phyloP scores from a whole-genome alignment of 1,140 invertebrate species.

The fruit fly (Drosophila melanogaster) region DNA sequence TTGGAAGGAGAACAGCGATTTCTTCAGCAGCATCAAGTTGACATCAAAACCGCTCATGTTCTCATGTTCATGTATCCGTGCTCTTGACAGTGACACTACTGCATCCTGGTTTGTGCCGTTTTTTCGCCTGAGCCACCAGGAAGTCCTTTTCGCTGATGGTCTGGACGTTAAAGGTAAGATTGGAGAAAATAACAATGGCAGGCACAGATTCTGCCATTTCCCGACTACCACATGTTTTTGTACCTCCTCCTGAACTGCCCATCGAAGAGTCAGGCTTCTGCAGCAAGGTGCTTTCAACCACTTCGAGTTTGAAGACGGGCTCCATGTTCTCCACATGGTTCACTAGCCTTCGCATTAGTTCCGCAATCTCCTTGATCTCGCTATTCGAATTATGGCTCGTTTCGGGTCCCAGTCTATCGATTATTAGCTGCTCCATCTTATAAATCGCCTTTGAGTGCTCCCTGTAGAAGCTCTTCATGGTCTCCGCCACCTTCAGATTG shows the following conservation, averaged over 20 bases:
- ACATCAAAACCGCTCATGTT: not conserved
- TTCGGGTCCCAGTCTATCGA: not conserved
- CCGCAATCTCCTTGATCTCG: not conserved
- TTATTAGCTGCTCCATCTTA: not conserved
- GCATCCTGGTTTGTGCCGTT: no score
- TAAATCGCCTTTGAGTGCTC: not conserved
- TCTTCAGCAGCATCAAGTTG: not conserved
- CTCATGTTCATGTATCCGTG: not conserved
- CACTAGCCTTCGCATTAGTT: not conserved
- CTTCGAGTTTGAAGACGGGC: not conserved
- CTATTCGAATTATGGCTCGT: no score
- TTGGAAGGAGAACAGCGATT: not conserved
- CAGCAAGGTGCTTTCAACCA: no score
- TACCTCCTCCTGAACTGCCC: no score
- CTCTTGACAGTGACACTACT: not conserved
- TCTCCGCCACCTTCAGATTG: not conserved
- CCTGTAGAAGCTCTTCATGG: not conserved
- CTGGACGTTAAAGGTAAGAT: not conserved
- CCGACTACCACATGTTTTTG: rapidly evolving
- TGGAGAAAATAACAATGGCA: not conserved
- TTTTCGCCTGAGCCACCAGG: not conserved
- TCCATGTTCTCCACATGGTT: not conserved
- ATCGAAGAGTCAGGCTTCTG: no score
- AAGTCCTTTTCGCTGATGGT: not conserved
- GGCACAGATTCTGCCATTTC: not conserved